phyloP scores from a whole-genome alignment of 2,888 invertebrate species.

The Aphidoletes aphidimyza region DNA sequence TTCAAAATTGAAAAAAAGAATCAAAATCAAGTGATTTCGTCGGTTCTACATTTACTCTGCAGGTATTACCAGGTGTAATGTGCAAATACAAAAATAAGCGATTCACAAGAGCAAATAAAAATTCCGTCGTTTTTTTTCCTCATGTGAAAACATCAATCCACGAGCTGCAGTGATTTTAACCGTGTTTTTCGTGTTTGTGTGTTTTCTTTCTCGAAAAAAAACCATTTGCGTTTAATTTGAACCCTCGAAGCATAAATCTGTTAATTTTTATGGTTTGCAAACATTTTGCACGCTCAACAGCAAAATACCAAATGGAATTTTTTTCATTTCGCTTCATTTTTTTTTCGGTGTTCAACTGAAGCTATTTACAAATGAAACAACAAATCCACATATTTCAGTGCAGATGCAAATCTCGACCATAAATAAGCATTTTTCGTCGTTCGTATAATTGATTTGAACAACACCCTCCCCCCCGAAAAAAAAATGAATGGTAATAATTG shows the following conservation, averaged over 20 bases:
- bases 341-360: neutral
- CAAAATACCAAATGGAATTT: neutral
- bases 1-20: too few species aligned
- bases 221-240: neutral
- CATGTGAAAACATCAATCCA: neutral
- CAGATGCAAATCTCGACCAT: neutral
- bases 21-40: too few species aligned
- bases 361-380: neutral
- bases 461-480: too few species aligned
- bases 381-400: neutral
- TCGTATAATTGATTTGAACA: neutral
- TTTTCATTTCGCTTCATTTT: neutral
- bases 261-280: neutral
- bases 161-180: neutral
- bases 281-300: neutral
- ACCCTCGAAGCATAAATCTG: neutral
- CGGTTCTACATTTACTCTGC: too few species aligned
- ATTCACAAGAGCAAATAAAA: too few species aligned
- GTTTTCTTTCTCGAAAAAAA: neutral
- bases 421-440: neutral
- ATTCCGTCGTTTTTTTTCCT: neutral
- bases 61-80: conserved; percentile 32
- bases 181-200: too few species aligned
- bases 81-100: neutral
- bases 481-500: conserved; percentile 16